Evolutionary conservation across 2,113 vertebrate genomes (phyloP).

Genomic region (Accipiter cooperii): DNA sequence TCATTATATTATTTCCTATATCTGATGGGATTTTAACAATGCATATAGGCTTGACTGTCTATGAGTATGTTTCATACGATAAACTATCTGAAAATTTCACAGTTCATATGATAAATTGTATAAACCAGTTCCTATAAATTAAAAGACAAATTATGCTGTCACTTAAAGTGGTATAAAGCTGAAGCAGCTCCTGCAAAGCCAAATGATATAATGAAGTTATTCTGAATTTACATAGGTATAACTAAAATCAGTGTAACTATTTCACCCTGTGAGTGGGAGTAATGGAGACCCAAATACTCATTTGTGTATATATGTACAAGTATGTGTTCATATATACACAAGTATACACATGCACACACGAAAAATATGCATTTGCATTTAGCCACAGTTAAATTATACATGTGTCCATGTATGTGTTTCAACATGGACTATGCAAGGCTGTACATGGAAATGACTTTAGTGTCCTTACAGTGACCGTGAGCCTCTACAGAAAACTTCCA

Average conservation of each 20-base stretch:
- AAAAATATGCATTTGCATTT: background rate
- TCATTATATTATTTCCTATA: background rate
- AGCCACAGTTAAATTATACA: background rate
- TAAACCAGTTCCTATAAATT: conserved; percentile 26
- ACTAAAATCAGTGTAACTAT: background rate
- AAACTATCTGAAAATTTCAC: conserved; percentile 23
- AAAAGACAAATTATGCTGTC: background rate
- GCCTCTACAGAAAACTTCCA: background rate
- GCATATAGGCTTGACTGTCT: background rate
- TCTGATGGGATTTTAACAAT: background rate
- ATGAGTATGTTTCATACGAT: background rate
- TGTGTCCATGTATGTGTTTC: background rate
- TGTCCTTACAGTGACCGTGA: background rate
- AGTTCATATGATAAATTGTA: background rate
- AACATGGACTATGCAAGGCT: background rate
- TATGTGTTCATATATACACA: background rate
- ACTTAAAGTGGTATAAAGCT: background rate
- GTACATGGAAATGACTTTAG: background rate
- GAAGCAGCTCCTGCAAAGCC: conserved; percentile 18
- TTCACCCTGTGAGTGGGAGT: background rate
- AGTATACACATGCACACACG: background rate
- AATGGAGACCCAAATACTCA: background rate
- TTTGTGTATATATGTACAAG: background rate
- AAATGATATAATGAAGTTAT: background rate
- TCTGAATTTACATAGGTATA: background rate